A percentile compares a stretch with the other conserved stretches of the same genome.
Evolutionary conservation across 2,888 invertebrate genomes (phyloP).

Genomic region (Caenorhabditis zanzibari): DNA sequence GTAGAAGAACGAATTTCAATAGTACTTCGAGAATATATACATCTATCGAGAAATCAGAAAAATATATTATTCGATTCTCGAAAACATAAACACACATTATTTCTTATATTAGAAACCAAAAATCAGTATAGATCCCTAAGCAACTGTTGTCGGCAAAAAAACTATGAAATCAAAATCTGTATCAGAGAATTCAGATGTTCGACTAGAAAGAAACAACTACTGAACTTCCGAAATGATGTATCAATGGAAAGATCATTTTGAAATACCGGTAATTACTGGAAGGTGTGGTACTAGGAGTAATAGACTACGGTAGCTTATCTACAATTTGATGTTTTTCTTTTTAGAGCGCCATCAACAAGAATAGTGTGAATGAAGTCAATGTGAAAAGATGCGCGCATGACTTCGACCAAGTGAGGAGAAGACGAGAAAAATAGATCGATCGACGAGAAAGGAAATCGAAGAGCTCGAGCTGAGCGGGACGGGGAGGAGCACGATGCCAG

Average conservation of each 20-base stretch:
- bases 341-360: neutral
- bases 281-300: no score
- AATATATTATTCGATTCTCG: neutral
- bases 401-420: constrained; percentile 4
- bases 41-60: neutral
- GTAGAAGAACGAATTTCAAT: no score
- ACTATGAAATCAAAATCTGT: no score
- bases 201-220: no score
- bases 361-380: neutral
- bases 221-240: no score
- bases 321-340: neutral
- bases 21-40: no score
- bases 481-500: constrained; percentile 53
- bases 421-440: constrained; percentile 62
- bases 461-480: constrained; percentile 32
- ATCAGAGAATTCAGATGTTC: no score
- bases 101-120: neutral
- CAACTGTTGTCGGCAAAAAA: neutral
- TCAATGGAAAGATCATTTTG: no score
- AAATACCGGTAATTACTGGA: no score
- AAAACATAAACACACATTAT: neutral
- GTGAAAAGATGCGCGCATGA: constrained; percentile 46
- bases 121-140: neutral
- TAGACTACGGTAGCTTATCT: neutral
- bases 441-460: constrained; percentile 61